Evolutionary conservation across 2,888 invertebrate species (phyloP), one percentile per base, ranked within the genome.

Genomic region (Caenorhabditis sp.): DNA sequence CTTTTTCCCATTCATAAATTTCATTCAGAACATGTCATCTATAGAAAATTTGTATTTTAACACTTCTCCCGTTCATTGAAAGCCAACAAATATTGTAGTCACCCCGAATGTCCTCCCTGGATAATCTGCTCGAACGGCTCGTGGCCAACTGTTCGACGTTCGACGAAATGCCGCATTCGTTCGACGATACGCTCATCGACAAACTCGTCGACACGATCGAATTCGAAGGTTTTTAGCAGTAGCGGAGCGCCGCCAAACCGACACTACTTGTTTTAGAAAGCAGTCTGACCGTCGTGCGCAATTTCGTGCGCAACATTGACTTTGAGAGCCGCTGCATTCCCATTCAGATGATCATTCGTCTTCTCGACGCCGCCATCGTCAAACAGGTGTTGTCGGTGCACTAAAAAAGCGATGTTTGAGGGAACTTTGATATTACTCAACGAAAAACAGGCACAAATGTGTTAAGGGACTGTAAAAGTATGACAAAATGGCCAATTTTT

Each of bases 101-200:
- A n/a, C n/a, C n/a, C n/a, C n/a, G n/a, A n/a, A 63, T 63, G 53
- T 8, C 43, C 2, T 48, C 52, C 15, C 22, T 65, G 24, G 43
- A 53, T 6, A 13, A 15, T 3, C 27, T 66, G 1, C 41, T 66
- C 30, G 66, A 66, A 32, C 27, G 48, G 9, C 62, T 79, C 17
- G 39, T 79, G 3, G 20, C 15, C 15, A 65, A 63, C 17, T 73
- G 73, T 15, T 26, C 46, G 4, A 48, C 27, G 9, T 48, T 76
- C n/a, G 81, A 81, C 6, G 79, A 80, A 43, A 58, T 81, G 30
- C 82, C 82, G 9, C 80, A 81, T 48, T 63, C 68, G 35, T 77
- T 82, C 22, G 82, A 84, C 50, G 83, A 84, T 45, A 79, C 82
- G 1, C 61, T 84, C 1, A 30, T 84, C n/a, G 82, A 81, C 52